Percentiles rank a stretch among this genome's conserved stretches.
These are phyloP conservation scores for Halictus rubicundus DNA, from an alignment of 1,140 invertebrate genomes.

Conservation along the genomic window DNA sequence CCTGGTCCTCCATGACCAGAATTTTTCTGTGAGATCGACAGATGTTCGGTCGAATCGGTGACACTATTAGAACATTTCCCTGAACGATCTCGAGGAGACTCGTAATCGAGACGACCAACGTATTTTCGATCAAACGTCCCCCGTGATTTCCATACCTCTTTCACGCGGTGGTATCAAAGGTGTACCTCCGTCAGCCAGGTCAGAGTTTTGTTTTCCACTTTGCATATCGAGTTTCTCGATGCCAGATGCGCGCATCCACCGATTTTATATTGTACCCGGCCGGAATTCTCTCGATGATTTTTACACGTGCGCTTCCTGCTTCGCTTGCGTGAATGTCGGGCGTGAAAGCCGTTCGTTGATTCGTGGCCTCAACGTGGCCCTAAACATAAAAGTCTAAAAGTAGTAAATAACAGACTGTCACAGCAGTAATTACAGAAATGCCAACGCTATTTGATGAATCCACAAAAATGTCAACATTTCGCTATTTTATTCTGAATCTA, in stretches of 20 bases:
- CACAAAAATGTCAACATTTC: no score
- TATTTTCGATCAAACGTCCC: constrained; percentile 21
- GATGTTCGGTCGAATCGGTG: not conserved
- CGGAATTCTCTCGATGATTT: constrained; percentile 6
- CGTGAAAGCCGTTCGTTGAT: not conserved
- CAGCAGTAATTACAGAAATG: no score
- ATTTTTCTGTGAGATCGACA: not conserved
- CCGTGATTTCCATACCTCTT: constrained; percentile 23
- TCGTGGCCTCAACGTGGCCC: no score
- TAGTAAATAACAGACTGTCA: no score
- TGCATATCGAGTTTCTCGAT: constrained; percentile 55
- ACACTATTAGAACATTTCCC: not conserved
- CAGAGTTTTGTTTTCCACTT: constrained; percentile 45
- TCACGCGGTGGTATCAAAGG: constrained; percentile 27
- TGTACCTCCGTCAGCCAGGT: constrained; percentile 32
- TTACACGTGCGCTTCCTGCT: not conserved
- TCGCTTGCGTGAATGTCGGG: not conserved
- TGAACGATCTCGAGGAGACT: not conserved
- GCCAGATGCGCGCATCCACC: constrained; percentile 39
- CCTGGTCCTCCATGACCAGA: no score
- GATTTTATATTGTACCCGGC: constrained; percentile 24
- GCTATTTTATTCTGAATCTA: no score
- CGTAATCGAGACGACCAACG: constrained; percentile 34
- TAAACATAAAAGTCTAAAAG: no score
- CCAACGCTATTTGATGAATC: no score